Percentiles rank a stretch among this genome's conserved stretches.
These are phyloP conservation scores for Podarcis lilfordi DNA, from an alignment of 2,797 vertebrate genomes.

Conservation along the genomic window DNA sequence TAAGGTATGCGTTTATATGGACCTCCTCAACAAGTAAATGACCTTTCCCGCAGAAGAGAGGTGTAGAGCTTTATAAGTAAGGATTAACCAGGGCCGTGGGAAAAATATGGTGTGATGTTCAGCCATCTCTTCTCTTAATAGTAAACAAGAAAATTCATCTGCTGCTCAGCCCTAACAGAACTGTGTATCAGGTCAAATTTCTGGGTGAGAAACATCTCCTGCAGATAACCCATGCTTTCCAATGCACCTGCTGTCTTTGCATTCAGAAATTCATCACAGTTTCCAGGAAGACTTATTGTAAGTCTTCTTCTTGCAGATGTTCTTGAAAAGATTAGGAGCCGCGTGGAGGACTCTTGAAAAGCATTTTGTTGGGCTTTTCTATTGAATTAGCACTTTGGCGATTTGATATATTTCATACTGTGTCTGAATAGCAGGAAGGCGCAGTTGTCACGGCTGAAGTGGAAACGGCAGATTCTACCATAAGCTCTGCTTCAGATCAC, in stretches of 20 bases:
- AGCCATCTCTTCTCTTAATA: neutral
- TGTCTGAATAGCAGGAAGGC: neutral
- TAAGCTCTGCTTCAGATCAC: neutral
- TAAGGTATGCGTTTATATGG: neutral
- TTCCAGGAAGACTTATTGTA: conserved; percentile 20
- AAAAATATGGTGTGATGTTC: neutral
- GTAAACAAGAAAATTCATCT: neutral
- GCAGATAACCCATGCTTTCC: neutral
- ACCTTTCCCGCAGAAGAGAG: neutral
- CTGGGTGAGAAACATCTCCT: conserved; percentile 16
- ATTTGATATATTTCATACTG: conserved; percentile 8
- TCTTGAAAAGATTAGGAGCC: conserved; percentile 37
- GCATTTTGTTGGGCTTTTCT: conserved; percentile 32
- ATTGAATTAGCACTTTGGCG: conserved; percentile 28
- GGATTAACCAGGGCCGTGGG: neutral
- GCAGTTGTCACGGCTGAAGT: conserved; percentile 18
- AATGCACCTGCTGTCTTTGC: fast-evolving
- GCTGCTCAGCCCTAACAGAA: conserved; percentile 11
- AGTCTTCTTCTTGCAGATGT: neutral
- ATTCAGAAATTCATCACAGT: neutral
- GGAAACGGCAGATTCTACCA: neutral
- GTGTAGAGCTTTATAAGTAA: neutral
- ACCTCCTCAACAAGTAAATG: neutral
- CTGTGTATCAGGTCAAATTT: neutral
- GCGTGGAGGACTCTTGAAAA: conserved; percentile 16